Percentiles rank a stretch among this genome's conserved stretches.
Conservation (phyloP, 2,888 invertebrate genomes). For the Lepetodrilus schrolli region DNA sequence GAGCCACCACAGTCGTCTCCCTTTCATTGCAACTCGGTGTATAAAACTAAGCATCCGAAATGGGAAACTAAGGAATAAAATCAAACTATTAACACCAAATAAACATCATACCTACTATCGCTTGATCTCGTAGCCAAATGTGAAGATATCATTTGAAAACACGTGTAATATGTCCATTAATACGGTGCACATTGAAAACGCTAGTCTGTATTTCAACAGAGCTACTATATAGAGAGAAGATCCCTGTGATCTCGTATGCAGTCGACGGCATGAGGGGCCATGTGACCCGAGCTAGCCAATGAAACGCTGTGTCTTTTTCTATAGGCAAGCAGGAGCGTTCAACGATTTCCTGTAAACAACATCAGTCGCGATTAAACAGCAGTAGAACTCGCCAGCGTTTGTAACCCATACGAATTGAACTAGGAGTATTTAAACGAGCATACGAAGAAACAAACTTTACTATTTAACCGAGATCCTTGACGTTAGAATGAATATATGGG, state of each 20-base stretch:
- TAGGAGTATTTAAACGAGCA: background rate
- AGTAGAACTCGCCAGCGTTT: background rate
- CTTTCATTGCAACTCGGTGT: conserved; percentile 1
- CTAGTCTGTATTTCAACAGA: background rate
- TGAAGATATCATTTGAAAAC: conserved; percentile 10
- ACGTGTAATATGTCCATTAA: conserved; percentile 6
- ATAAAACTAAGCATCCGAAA: background rate
- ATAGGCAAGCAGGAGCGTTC: background rate
- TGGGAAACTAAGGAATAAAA: conserved; percentile 1
- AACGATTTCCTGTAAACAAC: conserved; percentile 21
- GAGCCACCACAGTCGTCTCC: conserved; percentile 15
- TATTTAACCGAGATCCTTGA: background rate
- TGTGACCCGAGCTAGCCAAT: background rate
- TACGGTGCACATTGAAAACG: background rate
- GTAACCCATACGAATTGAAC: background rate
- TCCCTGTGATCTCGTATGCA: conserved; percentile 11
- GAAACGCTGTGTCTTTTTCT: conserved; percentile 21
- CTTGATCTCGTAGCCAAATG: background rate
- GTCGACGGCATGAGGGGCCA: conserved; percentile 8
- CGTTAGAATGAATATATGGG: background rate
- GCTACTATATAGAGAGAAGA: background rate
- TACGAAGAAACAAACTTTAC: conserved; percentile 4
- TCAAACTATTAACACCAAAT: background rate
- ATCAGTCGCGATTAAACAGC: background rate
- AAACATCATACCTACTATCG: conserved; percentile 15